Base-by-base conservation (phyloP, 2,797 vertebrate genomes). In the Babyrousa celebensis region DNA sequence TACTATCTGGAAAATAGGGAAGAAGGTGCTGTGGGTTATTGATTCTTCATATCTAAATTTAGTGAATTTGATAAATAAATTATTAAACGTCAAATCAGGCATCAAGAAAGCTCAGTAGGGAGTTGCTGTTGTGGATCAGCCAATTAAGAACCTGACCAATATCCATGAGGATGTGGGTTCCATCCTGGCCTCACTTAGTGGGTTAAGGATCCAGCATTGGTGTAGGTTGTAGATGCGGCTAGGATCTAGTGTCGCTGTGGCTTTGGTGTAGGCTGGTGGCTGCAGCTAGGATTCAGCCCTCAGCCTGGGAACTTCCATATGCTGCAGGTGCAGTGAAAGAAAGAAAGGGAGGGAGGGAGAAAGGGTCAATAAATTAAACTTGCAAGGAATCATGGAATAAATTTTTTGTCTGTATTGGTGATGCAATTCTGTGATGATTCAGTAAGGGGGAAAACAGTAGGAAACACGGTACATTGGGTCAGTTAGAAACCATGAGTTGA, bases 51-150 rank as follows among this genome's bases (percentile, higher is more conserved):
- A 78, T 85, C 89, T 79, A 65, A 92, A 92, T 68, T 92, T 90
- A 72, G 15, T 92, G 74, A 82, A 82, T 90, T 72, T 90, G 17
- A 85, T 92, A 94, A 85, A 85, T 92, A 94, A 85, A 88, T 36
- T 91, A 43, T 78, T 91, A 93, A 72, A 82, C 60, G 92, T 48
- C 68, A 83, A 12, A 40, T 85, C 68, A 27, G 18, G 12, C 32
- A 71, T 87, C 68, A 84, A 71, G 68, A 84, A 92, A 93, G 25
- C 54, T 79, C 43, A 48, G 43, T 48, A 48, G 6, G 43, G 43
- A 48, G 43, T 48, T 48, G 6, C 43, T 10, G 43, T 48, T 48
- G 43, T 48, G 43, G 43, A 6, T 48, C 43, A 48, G 43, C 43
- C 43, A 48, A 10, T 48, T 48, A 48, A 48, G 43, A 48, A 48